Conservation (phyloP, 2,888 invertebrate species). For the Volucella bombylans region DNA sequence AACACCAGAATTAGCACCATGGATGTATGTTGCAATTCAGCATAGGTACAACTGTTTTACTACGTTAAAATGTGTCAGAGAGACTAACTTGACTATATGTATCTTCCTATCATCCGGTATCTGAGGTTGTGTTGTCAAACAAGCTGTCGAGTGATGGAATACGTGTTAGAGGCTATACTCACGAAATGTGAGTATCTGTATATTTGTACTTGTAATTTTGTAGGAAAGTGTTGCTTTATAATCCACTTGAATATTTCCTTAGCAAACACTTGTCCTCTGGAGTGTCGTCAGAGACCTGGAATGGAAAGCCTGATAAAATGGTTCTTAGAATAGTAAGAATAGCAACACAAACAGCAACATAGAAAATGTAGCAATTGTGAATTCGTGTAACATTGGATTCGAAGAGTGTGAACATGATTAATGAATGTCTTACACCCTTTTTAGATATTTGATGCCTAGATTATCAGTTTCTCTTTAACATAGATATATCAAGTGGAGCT, state of each 20-base stretch:
- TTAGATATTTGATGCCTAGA: slow-evolving; percentile 44
- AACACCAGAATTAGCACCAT: slow-evolving; percentile 4
- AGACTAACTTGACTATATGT: background rate
- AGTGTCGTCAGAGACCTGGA: background rate
- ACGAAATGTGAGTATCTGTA: slow-evolving; percentile 27
- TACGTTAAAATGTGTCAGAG: slow-evolving; percentile 13
- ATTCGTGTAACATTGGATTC: slow-evolving; percentile 44
- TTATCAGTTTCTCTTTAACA: slow-evolving; percentile 4
- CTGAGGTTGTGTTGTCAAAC: slow-evolving; percentile 19
- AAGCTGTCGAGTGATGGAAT: slow-evolving; percentile 70
- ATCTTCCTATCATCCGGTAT: background rate
- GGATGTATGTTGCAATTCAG: slow-evolving; percentile 23
- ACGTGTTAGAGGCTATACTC: slow-evolving; percentile 24
- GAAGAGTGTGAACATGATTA: slow-evolving; percentile 57
- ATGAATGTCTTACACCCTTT: slow-evolving; percentile 61
- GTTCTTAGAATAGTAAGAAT: slow-evolving; percentile 22
- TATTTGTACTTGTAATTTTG: slow-evolving; percentile 40
- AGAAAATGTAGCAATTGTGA: slow-evolving; percentile 57
- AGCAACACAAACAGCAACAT: too few species aligned
- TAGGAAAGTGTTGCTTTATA: slow-evolving; percentile 47
- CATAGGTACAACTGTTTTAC: slow-evolving; percentile 2
- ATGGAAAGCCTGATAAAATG: background rate
- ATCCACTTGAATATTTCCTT: slow-evolving; percentile 63
- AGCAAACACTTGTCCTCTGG: slow-evolving; percentile 45
- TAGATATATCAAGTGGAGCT: background rate